Base-by-base conservation (phyloP, 2,888 invertebrate species). In the Cryptocephalus primarius region DNA sequence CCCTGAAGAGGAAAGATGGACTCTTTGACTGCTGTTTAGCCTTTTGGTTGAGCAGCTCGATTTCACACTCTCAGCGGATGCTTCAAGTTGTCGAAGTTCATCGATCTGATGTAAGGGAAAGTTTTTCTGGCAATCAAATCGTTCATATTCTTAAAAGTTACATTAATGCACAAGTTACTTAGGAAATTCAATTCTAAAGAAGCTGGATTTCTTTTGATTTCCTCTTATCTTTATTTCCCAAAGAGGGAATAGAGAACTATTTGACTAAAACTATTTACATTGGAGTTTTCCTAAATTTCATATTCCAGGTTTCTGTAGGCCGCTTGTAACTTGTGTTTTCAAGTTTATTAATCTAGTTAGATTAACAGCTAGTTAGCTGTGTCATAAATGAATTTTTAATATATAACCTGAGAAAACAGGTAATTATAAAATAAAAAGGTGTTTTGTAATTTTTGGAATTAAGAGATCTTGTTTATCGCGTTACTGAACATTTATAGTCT, bases 1-100 rank as follows among this genome's bases (percentile, higher is more conserved):
- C 88, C 63, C 72, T 92, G 63, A 94, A 94, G 73, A 91, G 93
- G 67, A 85, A 88, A 65, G 82, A 85, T 45, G 90, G 89, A 55
- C 78, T 95, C 56, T 92, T 74, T 94, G 81, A 83, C 74, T 72
- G 56, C 55, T 55, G 42, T 50, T 58, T 32, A 47, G 49, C 32
- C 44, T 53, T 39, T 47, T 58, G 8, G 34, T 56, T 12, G 49
- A 53, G 13, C 53, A 55, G 45, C 45, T 56, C 42, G 49, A 52
- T 32, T 51, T 50, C 47, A 48, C 54, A 38, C 54, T n/a, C n/a
- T 57, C 45, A 49, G 53, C 48, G 53, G 54, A 44, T 56, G 54
- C 45, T 53, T 55, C 39, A 48, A 53, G 42, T 45, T 40, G 11
- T 45, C 48, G 39, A 51, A 51, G 46, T 54, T 50, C 46, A 50